phyloP scores from a whole-genome alignment of 2,888 invertebrate genomes.

The Thera obeliscata region DNA sequence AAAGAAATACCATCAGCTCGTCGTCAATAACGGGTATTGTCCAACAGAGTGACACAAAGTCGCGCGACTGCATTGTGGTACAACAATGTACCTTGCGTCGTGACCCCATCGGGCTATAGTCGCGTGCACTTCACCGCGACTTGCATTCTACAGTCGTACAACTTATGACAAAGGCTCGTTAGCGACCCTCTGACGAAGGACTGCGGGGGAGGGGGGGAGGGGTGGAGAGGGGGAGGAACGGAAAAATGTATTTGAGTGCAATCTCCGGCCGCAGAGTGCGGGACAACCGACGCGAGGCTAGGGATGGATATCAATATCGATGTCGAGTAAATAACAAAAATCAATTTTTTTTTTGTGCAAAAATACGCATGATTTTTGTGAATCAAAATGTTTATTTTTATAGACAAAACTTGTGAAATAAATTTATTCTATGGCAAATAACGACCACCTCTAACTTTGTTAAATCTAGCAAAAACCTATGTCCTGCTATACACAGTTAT shows the following conservation, averaged over 20 bases:
- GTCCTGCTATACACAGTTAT: too few species aligned
- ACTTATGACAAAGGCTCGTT: slow-evolving; percentile 45
- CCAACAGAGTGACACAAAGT: slow-evolving; percentile 15
- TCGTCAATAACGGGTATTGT: slow-evolving; percentile 12
- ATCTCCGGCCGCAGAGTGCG: slow-evolving; percentile 45
- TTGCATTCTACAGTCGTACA: slow-evolving; percentile 32
- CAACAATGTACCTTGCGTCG: slow-evolving; percentile 22
- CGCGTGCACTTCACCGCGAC: slow-evolving; percentile 24
- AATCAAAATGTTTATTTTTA: not conserved
- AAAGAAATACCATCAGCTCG: slow-evolving; percentile 12
- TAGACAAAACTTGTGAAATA: too few species aligned
- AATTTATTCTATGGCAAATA: too few species aligned
- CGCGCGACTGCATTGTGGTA: not conserved
- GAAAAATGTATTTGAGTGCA: slow-evolving; percentile 52
- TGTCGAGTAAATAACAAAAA: slow-evolving; percentile 23
- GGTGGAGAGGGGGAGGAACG: slow-evolving; percentile 20
- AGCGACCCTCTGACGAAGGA: slow-evolving; percentile 36
- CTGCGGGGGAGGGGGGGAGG: slow-evolving; percentile 17
- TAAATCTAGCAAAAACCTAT: too few species aligned
- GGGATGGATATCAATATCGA: slow-evolving; percentile 24
- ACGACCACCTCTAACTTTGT: too few species aligned
- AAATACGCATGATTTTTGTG: not conserved
- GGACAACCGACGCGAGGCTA: slow-evolving; percentile 18
- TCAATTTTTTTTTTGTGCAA: slow-evolving; percentile 10
- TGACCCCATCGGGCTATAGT: slow-evolving; percentile 13